Base-by-base conservation (phyloP, 1,140 invertebrate genomes). In the Philaenus spumarius region DNA sequence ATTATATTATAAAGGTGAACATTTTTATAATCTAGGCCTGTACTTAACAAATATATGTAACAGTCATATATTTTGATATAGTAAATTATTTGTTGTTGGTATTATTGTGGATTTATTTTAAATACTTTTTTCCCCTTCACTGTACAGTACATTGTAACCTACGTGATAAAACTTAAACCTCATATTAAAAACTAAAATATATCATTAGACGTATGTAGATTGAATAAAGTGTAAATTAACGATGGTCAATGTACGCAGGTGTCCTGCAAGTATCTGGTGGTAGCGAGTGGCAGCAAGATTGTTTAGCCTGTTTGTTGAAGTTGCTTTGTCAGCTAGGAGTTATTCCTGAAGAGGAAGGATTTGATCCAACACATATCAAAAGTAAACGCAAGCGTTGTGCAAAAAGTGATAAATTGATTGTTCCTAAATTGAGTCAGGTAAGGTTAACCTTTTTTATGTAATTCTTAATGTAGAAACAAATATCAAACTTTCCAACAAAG, bases 241-340 rank as follows among this genome's bases (percentile, higher is more conserved):
- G n/a, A n/a, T n/a, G n/a, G n/a, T n/a, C n/a, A n/a, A n/a, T 53
- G 14, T 50, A 30, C 69, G 6, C 61, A 82, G 80, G 85, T 46
- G 78, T 83, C 7, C 64, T 87, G 60, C 84, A 87, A 73, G 75
- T 81, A 54, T 76, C 81, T 15, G 78, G 82, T 42, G 82, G 87
- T 40, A 89, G 84, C 64, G 89, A 96, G 74, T 96, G 94, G 94
- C 86, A 92, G 54, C 93, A 95, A 72, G 94, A 97, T 68, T 95
- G 93, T 70, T 75, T 96, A 9, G 90, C 92, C 1, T 86, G 88
- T 64, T 71, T 97, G 11, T 69, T 96, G 14, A 89, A 91, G 64
- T 77, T 93, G 55, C 72, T 96, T 17, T 95, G 86, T 72, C 84
- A 92, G 58, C 81, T 95, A 43, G 91, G 93, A 0, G 86, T 93